These are phyloP conservation scores for Amazona guildingii DNA, from an alignment of 2,113 vertebrate species.

Conservation along the genomic window DNA sequence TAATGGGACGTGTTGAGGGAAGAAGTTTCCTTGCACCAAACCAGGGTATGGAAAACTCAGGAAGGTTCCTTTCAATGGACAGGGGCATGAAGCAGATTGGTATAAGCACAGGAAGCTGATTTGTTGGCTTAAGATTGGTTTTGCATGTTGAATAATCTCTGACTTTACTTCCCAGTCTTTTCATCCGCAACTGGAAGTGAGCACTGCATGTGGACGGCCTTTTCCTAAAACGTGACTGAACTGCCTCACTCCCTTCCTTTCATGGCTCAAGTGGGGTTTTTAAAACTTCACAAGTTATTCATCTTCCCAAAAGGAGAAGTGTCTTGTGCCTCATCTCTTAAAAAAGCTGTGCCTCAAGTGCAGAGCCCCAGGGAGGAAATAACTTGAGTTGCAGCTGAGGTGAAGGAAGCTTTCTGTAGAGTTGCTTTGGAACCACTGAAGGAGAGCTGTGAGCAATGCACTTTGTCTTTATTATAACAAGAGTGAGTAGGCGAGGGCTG, in stretches of 20 bases:
- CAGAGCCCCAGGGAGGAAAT: background rate
- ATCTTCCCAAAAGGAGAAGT: background rate
- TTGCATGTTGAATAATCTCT: background rate
- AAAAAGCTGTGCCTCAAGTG: background rate
- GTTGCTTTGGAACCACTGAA: background rate
- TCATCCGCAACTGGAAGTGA: background rate
- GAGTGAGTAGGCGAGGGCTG: background rate
- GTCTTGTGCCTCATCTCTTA: background rate
- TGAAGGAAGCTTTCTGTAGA: background rate
- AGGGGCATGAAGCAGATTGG: background rate
- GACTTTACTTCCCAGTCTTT: background rate
- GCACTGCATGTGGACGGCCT: background rate
- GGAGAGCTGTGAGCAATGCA: background rate
- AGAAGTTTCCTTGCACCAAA: constrained; percentile 73
- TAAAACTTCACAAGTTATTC: background rate
- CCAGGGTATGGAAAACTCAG: constrained; percentile 57
- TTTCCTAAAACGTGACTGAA: background rate
- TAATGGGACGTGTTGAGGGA: constrained; percentile 70
- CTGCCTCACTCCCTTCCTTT: background rate
- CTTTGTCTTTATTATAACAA: fast-evolving
- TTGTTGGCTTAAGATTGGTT: background rate
- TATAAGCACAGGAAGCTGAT: background rate
- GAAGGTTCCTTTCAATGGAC: constrained; percentile 20
- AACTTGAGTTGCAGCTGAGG: background rate
- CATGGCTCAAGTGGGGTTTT: background rate